These are phyloP conservation scores for Puntigrus tetrazona DNA, from an alignment of 2,113 vertebrate species.

Conservation along the genomic window DNA sequence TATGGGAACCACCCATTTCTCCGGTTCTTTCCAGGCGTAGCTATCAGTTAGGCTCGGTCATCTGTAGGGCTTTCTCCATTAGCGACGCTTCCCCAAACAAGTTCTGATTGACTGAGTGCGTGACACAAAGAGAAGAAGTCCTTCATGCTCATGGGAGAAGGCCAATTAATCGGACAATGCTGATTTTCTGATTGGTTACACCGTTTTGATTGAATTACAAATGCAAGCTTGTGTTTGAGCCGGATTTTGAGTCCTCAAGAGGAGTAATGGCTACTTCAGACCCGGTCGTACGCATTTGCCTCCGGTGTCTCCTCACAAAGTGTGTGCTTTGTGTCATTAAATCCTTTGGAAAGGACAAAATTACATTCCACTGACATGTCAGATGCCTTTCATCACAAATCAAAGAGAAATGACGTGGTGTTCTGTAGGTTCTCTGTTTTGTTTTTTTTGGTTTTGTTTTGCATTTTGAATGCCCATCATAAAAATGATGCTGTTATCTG, in stretches of 20 bases:
- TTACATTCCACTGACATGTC: constrained; percentile 65
- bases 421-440: neutral
- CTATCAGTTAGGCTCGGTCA: constrained; percentile 33
- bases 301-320: constrained; percentile 56
- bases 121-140: constrained; percentile 32
- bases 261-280: neutral
- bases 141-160: constrained; percentile 40
- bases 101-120: constrained; percentile 43
- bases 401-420: constrained; percentile 40
- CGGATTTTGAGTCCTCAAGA: neutral
- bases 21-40: constrained; percentile 33
- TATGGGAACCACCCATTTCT: constrained; percentile 35
- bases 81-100: constrained; percentile 28
- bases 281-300: constrained; percentile 37
- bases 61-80: constrained; percentile 48
- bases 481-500: neutral
- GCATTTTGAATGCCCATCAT: neutral
- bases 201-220: constrained; percentile 41
- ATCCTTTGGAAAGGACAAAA: constrained; percentile 57
- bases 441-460: constrained; percentile 17
- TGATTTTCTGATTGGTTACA: constrained; percentile 48
- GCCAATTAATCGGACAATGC: constrained; percentile 6
- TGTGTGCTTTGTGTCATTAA: constrained; percentile 65
- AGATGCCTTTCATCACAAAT: constrained; percentile 53
- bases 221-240: constrained; percentile 11